Evolutionary conservation across 2,113 vertebrate species (phyloP), one percentile per base, ranked within the genome.

Genomic region (Cnemophilus loriae): DNA sequence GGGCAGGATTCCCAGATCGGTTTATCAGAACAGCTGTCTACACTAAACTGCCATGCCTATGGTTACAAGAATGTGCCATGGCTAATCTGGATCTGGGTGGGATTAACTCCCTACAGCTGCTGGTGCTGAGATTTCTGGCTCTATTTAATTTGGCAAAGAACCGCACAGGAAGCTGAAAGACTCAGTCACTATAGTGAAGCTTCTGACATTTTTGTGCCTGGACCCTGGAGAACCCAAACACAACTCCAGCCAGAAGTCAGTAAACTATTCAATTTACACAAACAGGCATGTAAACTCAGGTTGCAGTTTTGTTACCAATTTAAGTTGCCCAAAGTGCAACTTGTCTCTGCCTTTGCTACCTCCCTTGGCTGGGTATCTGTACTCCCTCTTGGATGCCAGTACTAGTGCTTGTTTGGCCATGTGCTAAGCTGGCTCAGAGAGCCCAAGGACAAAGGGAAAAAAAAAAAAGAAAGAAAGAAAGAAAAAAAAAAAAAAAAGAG

Each of bases 31-130:
- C 94, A 96, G 88, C 92, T 92, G 93, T 79, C 78, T 89, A 87
- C 65, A 81, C 73, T 81, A 73, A 89, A 47, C 35, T 80, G 88
- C 83, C 8, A 0, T 94, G 92, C 70, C 86, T 94, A 74, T 68
- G 65, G 91, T 84, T 84, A 91, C 77, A 85, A 91, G 94, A 93
- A 88, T 87, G 88, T 96, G 87, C 95, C 91, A 95, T 86, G 84
- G 96, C 64, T 89, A 98, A 96, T 88, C 59, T 71, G 87, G 61
- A 84, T 83, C 59, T 86, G 90, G 88, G 56, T 87, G 87, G 82
- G 92, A 97, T 95, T 92, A 95, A 94, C 73, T 91, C 90, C 80
- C 76, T 94, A 87, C 95, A 93, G 96, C 89, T 96, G 86, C 70
- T 70, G 47, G 89, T 97, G 74, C 84, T 53, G 89, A 78, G 70